A percentile compares a stretch with the other conserved stretches of the same genome.
Evolutionary conservation across 1,140 invertebrate genomes (phyloP).

Genomic region (Caenorhabditis briggsae): DNA sequence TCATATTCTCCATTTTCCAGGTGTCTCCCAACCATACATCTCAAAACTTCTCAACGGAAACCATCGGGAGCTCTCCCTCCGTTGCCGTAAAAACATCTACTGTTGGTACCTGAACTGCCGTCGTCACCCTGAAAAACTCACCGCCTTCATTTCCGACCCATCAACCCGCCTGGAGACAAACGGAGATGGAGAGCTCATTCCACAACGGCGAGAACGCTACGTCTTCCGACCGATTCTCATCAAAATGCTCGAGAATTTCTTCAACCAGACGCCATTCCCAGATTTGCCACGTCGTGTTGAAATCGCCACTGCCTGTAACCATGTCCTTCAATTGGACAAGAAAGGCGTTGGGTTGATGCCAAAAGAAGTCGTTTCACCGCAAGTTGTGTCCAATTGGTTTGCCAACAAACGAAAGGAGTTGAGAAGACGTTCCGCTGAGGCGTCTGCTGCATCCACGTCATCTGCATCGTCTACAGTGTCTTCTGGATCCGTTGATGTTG

Average conservation of each 20-base stretch:
- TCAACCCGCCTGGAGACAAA: constrained; percentile 75
- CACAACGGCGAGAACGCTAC: constrained; percentile 75
- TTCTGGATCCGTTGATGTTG: background rate
- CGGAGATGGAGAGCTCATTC: constrained; percentile 76
- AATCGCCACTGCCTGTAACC: constrained; percentile 74
- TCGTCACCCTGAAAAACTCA: constrained; percentile 72
- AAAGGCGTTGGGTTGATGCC: constrained; percentile 75
- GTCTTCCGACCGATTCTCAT: constrained; percentile 76
- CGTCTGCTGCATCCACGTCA: constrained; percentile 20
- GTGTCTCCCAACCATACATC: constrained; percentile 76
- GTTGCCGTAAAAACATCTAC: constrained; percentile 77
- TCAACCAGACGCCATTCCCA: constrained; percentile 71
- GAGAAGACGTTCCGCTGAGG: constrained; percentile 68
- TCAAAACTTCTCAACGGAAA: constrained; percentile 77
- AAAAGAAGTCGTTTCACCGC: constrained; percentile 77
- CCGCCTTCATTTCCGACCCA: constrained; percentile 73
- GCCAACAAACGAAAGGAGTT: constrained; percentile 77
- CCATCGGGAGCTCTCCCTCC: constrained; percentile 74
- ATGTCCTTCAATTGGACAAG: constrained; percentile 72
- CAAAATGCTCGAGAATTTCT: constrained; percentile 72
- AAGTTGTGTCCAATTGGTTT: constrained; percentile 77
- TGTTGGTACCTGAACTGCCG: constrained; percentile 77
- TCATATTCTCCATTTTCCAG: constrained; percentile 62
- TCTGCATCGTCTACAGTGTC: background rate
- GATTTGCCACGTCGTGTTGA: constrained; percentile 71